Evolutionary conservation across 2,797 vertebrate species (phyloP).

Genomic region (Enteromius unitaeniatus): DNA sequence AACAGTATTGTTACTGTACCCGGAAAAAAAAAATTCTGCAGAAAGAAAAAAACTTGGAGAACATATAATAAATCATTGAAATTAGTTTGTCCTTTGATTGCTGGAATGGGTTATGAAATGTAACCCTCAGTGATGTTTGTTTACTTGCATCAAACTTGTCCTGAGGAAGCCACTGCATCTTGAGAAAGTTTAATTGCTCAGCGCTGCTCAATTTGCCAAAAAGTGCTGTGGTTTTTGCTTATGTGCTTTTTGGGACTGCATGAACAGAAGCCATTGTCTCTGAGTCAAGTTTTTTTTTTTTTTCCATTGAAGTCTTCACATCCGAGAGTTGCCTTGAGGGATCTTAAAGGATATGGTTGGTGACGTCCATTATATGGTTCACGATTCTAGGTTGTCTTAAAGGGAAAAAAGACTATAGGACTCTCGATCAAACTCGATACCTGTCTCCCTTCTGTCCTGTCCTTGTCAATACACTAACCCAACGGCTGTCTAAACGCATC

Average conservation of each 20-base stretch:
- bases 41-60: neutral
- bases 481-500: constrained; percentile 33
- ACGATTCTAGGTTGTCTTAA: neutral
- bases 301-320: constrained; percentile 44
- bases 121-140: constrained; percentile 42
- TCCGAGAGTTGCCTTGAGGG: neutral
- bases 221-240: constrained; percentile 68
- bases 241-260: constrained; percentile 45
- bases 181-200: constrained; percentile 43
- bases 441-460: constrained; percentile 58
- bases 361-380: neutral
- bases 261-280: constrained; percentile 75
- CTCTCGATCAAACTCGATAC: neutral
- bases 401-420: neutral
- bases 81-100: constrained; percentile 12
- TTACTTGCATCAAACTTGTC: constrained; percentile 36
- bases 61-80: neutral
- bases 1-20: constrained; percentile 2
- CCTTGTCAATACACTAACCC: constrained; percentile 45
- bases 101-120: constrained; percentile 23
- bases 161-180: constrained; percentile 35
- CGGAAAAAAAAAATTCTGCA: neutral
- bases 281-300: constrained; percentile 39
- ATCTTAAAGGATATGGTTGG: neutral
- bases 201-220: constrained; percentile 26